A percentile compares a stretch with the other conserved stretches of the same genome.
phyloP scores from a whole-genome alignment of 2,797 vertebrate genomes.

The Luscinia luscinia region DNA sequence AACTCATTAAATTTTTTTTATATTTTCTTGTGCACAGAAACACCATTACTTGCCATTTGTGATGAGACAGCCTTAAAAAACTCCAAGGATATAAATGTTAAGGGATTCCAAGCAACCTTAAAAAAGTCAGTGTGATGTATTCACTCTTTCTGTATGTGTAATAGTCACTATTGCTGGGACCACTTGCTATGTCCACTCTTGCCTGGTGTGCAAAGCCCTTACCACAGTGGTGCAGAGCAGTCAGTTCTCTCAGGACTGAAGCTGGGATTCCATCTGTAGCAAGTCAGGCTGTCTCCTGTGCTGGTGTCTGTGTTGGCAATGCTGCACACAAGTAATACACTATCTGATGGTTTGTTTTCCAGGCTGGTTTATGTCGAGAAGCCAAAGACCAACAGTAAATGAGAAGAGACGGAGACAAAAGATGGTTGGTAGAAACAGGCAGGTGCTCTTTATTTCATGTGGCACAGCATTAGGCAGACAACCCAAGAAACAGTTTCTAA shows the following conservation, averaged over 20 bases:
- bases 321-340: not conserved
- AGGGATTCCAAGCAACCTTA: not conserved
- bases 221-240: not conserved
- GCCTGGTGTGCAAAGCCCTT: not conserved
- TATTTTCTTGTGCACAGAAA: not conserved
- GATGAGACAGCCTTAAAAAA: not conserved
- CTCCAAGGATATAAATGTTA: not conserved
- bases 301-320: not conserved
- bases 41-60: not conserved
- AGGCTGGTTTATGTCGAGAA: not conserved
- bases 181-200: not conserved
- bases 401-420: conserved; percentile 50
- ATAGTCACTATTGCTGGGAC: not conserved
- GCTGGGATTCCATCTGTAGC: not conserved
- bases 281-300: fast-evolving
- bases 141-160: not conserved
- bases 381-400: conserved; percentile 22
- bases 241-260: not conserved
- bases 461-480: conserved; percentile 74
- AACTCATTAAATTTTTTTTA: not conserved
- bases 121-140: not conserved
- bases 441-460: conserved; percentile 74
- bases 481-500: conserved; percentile 67
- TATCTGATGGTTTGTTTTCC: not conserved
- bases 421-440: conserved; percentile 69